phyloP scores from a whole-genome alignment of 2,797 vertebrate genomes.

The Avahi laniger region DNA sequence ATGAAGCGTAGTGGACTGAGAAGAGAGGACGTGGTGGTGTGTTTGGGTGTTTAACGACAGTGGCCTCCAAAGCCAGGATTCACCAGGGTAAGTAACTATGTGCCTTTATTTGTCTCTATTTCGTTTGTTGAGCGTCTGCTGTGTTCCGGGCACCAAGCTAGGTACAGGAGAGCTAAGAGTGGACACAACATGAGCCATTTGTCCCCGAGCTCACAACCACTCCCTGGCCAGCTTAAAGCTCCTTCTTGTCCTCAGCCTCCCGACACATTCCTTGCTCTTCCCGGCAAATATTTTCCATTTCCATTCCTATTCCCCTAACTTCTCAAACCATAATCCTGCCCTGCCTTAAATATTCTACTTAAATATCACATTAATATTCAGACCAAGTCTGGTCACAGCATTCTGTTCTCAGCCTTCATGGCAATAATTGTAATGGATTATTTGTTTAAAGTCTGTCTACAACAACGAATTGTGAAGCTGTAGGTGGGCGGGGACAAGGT shows the following conservation, averaged over 20 bases:
- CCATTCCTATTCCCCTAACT: not conserved
- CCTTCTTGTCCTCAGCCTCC: not conserved
- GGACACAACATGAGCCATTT: not conserved
- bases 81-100: not conserved
- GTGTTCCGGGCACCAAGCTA: not conserved
- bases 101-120: not conserved
- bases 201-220: not conserved
- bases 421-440: not conserved
- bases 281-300: not conserved
- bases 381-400: not conserved
- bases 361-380: not conserved
- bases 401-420: not conserved
- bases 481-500: not conserved
- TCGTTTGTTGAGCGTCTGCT: not conserved
- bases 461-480: not conserved
- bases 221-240: not conserved
- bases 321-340: not conserved
- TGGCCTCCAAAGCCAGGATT: not conserved
- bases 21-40: no score
- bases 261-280: accelerated
- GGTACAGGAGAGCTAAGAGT: not conserved
- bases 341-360: not conserved
- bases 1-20: not conserved
- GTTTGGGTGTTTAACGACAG: not conserved
- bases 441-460: not conserved